phyloP scores from a whole-genome alignment of 2,797 vertebrate genomes.

The Onychomys arenicola region DNA sequence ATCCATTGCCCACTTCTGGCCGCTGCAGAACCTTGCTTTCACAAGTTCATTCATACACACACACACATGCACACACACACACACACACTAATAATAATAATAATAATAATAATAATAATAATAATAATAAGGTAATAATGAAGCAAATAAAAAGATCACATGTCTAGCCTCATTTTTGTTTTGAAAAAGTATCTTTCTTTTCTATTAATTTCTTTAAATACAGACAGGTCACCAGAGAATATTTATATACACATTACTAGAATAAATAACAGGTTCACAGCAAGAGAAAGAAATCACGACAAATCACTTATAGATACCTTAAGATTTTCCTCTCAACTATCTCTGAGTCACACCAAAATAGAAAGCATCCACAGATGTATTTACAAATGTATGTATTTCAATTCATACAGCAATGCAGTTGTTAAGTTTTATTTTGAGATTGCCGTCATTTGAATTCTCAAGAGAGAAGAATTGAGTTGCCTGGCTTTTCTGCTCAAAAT shows the following conservation, averaged over 20 bases:
- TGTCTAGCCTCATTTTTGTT: not conserved
- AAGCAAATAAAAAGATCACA: not conserved
- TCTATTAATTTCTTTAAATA: too few relatives aligned
- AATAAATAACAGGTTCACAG: conserved; percentile 27
- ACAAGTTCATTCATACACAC: too few relatives aligned
- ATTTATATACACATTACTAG: not conserved
- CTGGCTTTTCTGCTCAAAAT: conserved; percentile 55
- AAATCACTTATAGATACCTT: not conserved
- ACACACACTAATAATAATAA: too few relatives aligned
- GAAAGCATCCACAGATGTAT: not conserved
- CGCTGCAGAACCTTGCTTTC: too few relatives aligned
- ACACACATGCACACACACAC: not conserved
- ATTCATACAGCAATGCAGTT: conserved; percentile 1
- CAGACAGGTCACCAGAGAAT: not conserved
- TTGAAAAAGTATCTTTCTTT: not conserved
- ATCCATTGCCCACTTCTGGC: not conserved
- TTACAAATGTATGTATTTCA: not conserved
- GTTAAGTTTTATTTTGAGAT: conserved; percentile 26
- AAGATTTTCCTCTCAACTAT: conserved; percentile 14
- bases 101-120: too few relatives aligned
- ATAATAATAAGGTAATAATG: not conserved
- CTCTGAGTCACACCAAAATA: conserved; percentile 18
- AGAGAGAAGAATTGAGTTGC: not conserved
- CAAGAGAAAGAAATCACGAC: conserved; percentile 1
- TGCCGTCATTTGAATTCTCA: conserved; percentile 5